Base-by-base conservation (phyloP, 2,888 invertebrate species). In the Andrena fulva region DNA sequence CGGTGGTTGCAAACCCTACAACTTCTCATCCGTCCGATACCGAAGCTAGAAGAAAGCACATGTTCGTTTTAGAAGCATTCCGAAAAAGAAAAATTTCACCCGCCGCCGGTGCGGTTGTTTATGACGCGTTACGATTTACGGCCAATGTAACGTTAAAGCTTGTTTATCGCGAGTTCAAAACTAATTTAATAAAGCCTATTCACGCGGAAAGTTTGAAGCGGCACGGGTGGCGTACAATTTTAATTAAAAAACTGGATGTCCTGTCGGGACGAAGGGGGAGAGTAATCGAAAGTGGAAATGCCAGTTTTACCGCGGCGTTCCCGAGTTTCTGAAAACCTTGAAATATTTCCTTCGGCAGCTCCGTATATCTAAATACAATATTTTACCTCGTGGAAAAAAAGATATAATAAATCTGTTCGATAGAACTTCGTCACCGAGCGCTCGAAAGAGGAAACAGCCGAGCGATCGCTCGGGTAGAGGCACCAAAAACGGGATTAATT, bases 211-310 rank as follows among this genome's bases (percentile, higher is more conserved):
- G 68, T 72, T 70, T 20, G 63, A 50, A 31, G 59, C 27, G 35
- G 75, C 5, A 52, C 42, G 50, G 67, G 60, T 29, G 12, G 75
- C 33, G 68, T 73, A 78, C 86, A 85, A 88, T 89, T 90, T 90
- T 89, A 90, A 90, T 90, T 90, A 89, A 89, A 90, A 89, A 89
- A 85, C 78, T 85, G 79, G 72, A 63, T 84, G 82, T 86, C 84
- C 82, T 59, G 70, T 48, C 27, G 24, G 59, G 7, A 48, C 72
- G 69, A 60, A 62, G 52, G 42, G 62, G 75, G 62, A 7, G 52
- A 8, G 20, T 42, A 31, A 59, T 27, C 8, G 69, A 29, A n/a
- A 54, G 66, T 20, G 54, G 68, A 35, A 69, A 50, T 60, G 42
- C 56, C 70, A 42, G 79, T 66, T 71, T 48, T 33, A 27, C 20